phyloP scores from a whole-genome alignment of 2,113 vertebrate genomes.

The Neopipo cinnamomea region DNA sequence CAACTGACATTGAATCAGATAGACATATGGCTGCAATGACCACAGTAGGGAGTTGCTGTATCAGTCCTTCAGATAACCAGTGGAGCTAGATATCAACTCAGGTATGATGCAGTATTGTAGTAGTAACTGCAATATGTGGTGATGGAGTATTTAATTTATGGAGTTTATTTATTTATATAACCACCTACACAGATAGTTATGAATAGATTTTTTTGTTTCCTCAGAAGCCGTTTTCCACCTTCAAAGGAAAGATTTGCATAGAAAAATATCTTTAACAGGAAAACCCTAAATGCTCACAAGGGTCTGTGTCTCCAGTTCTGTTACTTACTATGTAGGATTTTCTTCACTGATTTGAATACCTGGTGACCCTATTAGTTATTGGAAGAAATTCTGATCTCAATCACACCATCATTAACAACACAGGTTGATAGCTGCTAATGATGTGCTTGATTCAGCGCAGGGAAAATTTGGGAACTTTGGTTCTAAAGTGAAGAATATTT shows the following conservation, averaged over 20 bases:
- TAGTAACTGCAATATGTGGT: background rate
- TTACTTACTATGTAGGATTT: background rate
- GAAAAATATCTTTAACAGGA: background rate
- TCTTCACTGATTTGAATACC: background rate
- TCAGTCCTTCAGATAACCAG: background rate
- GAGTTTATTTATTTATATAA: background rate
- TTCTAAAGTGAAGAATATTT: background rate
- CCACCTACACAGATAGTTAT: background rate
- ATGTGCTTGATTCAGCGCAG: background rate
- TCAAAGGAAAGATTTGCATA: background rate
- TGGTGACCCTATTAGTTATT: background rate
- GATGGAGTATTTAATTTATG: background rate
- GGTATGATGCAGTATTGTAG: background rate
- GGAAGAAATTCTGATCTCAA: background rate
- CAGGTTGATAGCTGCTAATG: background rate
- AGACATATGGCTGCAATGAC: background rate
- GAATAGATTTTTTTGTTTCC: background rate
- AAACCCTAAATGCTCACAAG: background rate
- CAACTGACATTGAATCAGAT: background rate
- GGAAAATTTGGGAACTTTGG: background rate
- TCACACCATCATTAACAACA: background rate
- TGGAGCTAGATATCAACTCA: background rate
- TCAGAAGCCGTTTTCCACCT: background rate
- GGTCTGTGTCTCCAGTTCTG: background rate
- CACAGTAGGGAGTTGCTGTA: background rate